Evolutionary conservation across 2,888 invertebrate species (phyloP).

Genomic region (Auanema freiburgensis): DNA sequence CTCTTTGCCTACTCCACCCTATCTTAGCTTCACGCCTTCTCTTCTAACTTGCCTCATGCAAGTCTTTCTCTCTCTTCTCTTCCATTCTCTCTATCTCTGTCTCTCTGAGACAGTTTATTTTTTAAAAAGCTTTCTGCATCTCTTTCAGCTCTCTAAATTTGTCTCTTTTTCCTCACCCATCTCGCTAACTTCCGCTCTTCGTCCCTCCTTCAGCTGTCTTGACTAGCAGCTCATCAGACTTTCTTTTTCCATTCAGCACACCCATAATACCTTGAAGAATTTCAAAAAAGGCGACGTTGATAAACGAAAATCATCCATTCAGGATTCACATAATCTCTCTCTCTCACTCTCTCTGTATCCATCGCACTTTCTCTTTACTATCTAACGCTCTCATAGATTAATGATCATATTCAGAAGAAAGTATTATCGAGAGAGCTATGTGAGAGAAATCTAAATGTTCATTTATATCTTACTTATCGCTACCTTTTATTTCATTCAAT

Average conservation of each 20-base stretch:
- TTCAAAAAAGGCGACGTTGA: neutral
- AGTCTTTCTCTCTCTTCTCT: neutral
- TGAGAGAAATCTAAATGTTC: too few species aligned
- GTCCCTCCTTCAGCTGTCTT: slow-evolving; percentile 11
- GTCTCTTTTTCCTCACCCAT: slow-evolving; percentile 7
- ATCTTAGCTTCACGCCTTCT: neutral
- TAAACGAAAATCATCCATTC: neutral
- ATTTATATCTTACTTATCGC: too few species aligned
- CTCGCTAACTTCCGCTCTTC: slow-evolving; percentile 2
- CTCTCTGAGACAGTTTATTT: too few species aligned
- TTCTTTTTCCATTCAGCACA: slow-evolving; percentile 4
- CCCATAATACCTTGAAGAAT: slow-evolving; percentile 4
- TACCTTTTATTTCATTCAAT: too few species aligned
- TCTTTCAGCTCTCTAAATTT: too few species aligned
- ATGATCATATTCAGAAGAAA: too few species aligned
- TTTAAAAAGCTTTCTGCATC: too few species aligned
- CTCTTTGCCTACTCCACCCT: too few species aligned
- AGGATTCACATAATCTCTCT: neutral
- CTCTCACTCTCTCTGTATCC: neutral
- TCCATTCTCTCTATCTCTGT: too few species aligned
- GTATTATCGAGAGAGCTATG: too few species aligned
- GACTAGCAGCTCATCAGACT: slow-evolving; percentile 5
- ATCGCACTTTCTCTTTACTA: too few species aligned
- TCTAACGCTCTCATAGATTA: too few species aligned
- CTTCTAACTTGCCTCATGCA: slow-evolving; percentile 2